A percentile compares a stretch with the other conserved stretches of the same genome.
Conservation (phyloP, 2,113 vertebrate species). For the Gracilinanus agilis region DNA sequence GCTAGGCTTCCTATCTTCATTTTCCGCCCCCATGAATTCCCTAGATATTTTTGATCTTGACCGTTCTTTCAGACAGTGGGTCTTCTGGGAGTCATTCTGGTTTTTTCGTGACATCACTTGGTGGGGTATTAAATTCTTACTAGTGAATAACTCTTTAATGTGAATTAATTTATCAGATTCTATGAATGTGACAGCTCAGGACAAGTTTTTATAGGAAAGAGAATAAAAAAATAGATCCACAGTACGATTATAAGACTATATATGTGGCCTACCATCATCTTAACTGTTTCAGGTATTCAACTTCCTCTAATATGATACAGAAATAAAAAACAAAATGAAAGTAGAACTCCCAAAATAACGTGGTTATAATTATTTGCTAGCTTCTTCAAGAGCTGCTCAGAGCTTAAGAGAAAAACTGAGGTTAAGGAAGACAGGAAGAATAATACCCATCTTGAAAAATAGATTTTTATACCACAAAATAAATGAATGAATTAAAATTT, state of each 20-base stretch:
- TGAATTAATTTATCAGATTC: neutral
- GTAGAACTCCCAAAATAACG: constrained; percentile 43
- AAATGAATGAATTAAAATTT: neutral
- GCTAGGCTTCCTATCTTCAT: too few relatives aligned
- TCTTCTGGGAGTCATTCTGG: neutral
- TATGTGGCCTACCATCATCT: neutral
- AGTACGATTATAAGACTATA: neutral
- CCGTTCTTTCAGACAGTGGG: neutral
- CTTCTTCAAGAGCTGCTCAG: constrained; percentile 68
- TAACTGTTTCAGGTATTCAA: neutral
- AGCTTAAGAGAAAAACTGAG: neutral
- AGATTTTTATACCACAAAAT: neutral
- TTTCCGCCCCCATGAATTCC: too few relatives aligned
- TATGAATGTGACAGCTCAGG: neutral
- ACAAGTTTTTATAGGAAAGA: neutral
- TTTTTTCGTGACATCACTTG: neutral
- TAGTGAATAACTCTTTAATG: neutral
- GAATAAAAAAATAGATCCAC: neutral
- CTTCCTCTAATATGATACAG: neutral
- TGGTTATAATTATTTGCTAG: constrained; percentile 25
- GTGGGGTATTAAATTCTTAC: neutral
- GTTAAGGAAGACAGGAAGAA: neutral
- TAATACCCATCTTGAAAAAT: constrained; percentile 1
- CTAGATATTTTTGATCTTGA: too few relatives aligned
- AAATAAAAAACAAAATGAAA: constrained; percentile 57